phyloP scores from a whole-genome alignment of 2,888 invertebrate species.

The Sarcophaga variegata region DNA sequence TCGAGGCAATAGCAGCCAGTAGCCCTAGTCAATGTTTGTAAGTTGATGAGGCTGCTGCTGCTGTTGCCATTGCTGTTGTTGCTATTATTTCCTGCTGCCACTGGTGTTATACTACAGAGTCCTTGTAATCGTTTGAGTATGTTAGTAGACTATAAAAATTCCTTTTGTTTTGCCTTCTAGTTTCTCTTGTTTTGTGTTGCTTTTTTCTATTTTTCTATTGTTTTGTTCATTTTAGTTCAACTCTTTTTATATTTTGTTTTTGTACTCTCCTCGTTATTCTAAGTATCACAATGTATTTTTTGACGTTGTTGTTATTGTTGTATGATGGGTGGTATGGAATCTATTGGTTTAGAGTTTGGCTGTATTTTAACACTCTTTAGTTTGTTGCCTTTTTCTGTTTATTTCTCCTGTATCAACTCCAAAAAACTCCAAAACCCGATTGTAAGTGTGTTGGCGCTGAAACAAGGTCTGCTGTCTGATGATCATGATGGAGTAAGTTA shows the following conservation, averaged over 20 bases:
- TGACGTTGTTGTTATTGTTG: neutral
- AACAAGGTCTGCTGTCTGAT: no score
- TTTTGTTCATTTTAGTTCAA: neutral
- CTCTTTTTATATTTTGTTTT: neutral
- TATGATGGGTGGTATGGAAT: neutral
- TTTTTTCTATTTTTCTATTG: neutral
- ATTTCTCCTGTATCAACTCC: conserved; percentile 6
- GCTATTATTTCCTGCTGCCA: conserved; percentile 1
- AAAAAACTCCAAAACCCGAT: conserved; percentile 32
- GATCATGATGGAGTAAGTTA: conserved; percentile 11
- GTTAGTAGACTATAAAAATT: conserved; percentile 15
- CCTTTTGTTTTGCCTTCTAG: neutral
- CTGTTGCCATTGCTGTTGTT: conserved; percentile 6
- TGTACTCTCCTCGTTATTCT: neutral
- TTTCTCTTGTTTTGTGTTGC: neutral
- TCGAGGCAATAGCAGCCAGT: conserved; percentile 6
- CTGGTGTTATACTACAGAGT: conserved; percentile 18
- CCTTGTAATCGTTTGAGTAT: conserved; percentile 38
- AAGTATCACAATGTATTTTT: conserved; percentile 45
- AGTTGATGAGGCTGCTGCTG: neutral
- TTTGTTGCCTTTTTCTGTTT: neutral
- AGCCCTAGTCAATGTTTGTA: conserved; percentile 2
- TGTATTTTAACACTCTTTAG: neutral
- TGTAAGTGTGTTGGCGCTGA: neutral
- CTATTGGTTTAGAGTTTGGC: no score